Conservation (phyloP, 2,797 vertebrate genomes). For the Oceanodroma leucorhoa region DNA sequence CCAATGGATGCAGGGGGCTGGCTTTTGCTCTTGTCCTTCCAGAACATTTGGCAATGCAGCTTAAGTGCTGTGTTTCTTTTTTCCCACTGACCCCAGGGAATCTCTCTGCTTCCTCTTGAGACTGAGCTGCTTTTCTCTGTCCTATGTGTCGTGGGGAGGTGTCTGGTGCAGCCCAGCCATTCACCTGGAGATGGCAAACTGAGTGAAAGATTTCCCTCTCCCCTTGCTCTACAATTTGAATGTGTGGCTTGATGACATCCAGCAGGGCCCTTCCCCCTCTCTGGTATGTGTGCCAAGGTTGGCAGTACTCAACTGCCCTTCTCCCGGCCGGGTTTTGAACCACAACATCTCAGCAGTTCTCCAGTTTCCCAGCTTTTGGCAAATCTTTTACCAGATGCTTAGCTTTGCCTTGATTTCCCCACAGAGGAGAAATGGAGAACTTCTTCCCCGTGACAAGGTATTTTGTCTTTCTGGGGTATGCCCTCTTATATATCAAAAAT, state of each 20-base stretch:
- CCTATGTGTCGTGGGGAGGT: fast-evolving
- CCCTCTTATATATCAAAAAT: background rate
- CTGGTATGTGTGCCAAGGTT: background rate
- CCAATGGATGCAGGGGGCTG: background rate
- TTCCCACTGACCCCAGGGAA: background rate
- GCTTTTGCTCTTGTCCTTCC: background rate
- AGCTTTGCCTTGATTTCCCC: background rate
- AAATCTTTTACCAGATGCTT: background rate
- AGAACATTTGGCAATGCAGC: background rate
- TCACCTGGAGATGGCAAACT: background rate
- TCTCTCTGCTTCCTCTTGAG: background rate
- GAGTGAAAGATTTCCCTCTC: background rate
- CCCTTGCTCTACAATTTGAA: background rate
- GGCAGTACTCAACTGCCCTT: background rate
- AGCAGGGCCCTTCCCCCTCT: background rate
- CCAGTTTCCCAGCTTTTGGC: background rate
- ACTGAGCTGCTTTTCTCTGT: background rate
- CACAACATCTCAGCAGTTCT: background rate
- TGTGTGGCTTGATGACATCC: background rate
- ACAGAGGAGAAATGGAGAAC: background rate
- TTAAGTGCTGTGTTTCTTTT: background rate
- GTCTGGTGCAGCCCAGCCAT: background rate
- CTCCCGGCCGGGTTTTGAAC: fast-evolving
- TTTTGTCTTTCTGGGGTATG: background rate
- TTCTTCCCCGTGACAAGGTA: background rate